Conservation (phyloP, 2,888 invertebrate species). For the Drosophila antonietae region DNA sequence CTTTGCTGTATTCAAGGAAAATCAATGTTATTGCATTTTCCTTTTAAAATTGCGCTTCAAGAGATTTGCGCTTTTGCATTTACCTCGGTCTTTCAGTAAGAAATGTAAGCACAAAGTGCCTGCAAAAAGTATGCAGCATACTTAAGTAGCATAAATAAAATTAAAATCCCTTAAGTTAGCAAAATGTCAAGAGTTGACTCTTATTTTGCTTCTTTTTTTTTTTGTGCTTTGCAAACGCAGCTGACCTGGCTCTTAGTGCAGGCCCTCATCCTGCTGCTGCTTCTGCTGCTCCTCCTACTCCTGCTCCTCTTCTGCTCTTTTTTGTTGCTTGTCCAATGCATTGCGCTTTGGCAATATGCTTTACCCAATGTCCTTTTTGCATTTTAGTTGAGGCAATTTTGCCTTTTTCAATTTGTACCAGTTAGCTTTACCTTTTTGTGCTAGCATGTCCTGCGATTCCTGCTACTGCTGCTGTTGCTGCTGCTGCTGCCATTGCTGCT, state of each 20-base stretch:
- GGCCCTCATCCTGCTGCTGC: background rate
- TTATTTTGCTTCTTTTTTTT: background rate
- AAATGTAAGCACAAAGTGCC: background rate
- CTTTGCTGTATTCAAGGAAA: background rate
- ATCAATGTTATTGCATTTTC: background rate
- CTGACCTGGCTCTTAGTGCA: conserved; percentile 5
- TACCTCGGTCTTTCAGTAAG: background rate
- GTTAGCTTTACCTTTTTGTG: conserved; percentile 24
- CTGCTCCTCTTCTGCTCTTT: too few relatives aligned
- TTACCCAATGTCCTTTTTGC: conserved; percentile 62
- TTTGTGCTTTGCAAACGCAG: background rate
- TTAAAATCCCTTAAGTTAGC: conserved; percentile 41
- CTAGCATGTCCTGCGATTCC: conserved; percentile 30
- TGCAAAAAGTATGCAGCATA: conserved; percentile 11
- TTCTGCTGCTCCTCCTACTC: background rate
- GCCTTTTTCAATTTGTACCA: conserved; percentile 59
- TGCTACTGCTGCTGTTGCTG: conserved; percentile 16
- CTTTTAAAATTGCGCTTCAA: background rate
- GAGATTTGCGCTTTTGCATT: background rate
- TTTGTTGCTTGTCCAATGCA: conserved; percentile 18
- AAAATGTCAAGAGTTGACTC: conserved; percentile 35
- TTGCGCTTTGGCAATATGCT: conserved; percentile 47
- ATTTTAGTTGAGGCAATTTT: conserved; percentile 67
- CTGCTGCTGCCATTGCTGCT: conserved; percentile 14
- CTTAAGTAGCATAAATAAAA: conserved; percentile 47